Evolutionary conservation across 1,140 invertebrate species (phyloP).

Genomic region (Gyrodactylus salaris): DNA sequence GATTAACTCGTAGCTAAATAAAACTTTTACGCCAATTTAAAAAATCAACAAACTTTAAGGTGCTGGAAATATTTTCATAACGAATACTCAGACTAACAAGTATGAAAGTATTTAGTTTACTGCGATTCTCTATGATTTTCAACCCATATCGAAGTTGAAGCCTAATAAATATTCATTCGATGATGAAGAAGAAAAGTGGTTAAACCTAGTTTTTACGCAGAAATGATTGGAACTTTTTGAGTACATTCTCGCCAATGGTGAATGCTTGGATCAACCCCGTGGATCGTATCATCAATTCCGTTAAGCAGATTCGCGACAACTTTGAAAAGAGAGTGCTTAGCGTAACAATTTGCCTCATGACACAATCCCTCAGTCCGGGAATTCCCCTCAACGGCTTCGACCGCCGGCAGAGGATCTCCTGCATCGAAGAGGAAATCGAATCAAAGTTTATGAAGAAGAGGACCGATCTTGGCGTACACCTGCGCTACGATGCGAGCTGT

Average conservation of each 20-base stretch:
- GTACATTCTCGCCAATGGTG: conserved; percentile 67
- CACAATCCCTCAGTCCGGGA: not conserved
- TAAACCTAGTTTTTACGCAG: conserved; percentile 23
- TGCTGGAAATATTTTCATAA: too few relatives aligned
- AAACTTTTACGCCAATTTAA: too few relatives aligned
- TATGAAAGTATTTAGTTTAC: too few relatives aligned
- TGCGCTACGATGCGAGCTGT: conserved; percentile 1
- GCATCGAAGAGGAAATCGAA: not conserved
- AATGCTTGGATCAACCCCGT: conserved; percentile 85
- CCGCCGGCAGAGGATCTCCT: not conserved
- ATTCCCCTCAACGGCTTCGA: not conserved
- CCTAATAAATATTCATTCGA: too few relatives aligned
- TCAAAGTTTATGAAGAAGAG: not conserved
- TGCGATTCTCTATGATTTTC: too few relatives aligned
- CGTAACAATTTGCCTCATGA: not conserved
- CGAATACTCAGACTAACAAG: too few relatives aligned
- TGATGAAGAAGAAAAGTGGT: too few relatives aligned
- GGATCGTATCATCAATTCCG: conserved; percentile 33
- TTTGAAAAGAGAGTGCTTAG: not conserved
- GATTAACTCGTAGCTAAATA: too few relatives aligned
- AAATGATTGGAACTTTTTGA: conserved; percentile 71
- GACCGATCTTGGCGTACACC: not conserved
- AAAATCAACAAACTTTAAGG: too few relatives aligned
- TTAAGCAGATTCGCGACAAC: not conserved
- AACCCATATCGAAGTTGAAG: too few relatives aligned